Conservation (phyloP, 2,888 invertebrate genomes). For the Drosophila mimetica region DNA sequence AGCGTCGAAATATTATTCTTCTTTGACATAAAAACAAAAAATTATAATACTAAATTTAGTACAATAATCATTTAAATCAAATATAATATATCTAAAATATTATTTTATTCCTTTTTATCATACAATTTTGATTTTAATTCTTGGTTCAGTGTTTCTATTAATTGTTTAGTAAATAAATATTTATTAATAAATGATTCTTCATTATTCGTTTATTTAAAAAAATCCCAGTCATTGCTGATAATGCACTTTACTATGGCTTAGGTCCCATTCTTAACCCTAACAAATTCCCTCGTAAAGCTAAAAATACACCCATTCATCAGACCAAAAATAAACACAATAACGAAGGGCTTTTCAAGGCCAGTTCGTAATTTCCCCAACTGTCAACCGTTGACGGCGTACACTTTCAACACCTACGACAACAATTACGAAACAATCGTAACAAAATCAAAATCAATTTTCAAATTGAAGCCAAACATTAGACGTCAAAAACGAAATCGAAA, state of each 20-base stretch:
- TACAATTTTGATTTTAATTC: not conserved
- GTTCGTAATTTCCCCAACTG: constrained; percentile 54
- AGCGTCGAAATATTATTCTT: too few relatives aligned
- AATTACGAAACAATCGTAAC: constrained; percentile 72
- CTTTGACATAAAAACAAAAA: too few relatives aligned
- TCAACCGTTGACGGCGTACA: constrained; percentile 60
- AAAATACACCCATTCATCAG: constrained; percentile 17
- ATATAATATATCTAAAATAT: too few relatives aligned
- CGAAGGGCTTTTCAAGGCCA: constrained; percentile 57
- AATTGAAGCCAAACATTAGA: constrained; percentile 62
- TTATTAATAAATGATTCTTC: not conserved
- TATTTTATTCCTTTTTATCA: too few relatives aligned
- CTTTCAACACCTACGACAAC: constrained; percentile 71
- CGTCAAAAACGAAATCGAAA: constrained; percentile 32
- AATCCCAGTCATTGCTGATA: not conserved
- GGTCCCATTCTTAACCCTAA: constrained; percentile 14
- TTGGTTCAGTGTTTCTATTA: not conserved
- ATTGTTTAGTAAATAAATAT: not conserved
- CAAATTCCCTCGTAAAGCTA: constrained; percentile 1
- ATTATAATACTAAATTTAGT: too few relatives aligned
- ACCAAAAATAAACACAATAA: constrained; percentile 19
- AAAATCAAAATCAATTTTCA: constrained; percentile 58
- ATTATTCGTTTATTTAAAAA: too few relatives aligned
- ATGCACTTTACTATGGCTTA: not conserved
- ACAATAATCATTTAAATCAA: too few relatives aligned